Conservation (phyloP, 1,140 invertebrate species). For the Panagrolaimus sp. region DNA sequence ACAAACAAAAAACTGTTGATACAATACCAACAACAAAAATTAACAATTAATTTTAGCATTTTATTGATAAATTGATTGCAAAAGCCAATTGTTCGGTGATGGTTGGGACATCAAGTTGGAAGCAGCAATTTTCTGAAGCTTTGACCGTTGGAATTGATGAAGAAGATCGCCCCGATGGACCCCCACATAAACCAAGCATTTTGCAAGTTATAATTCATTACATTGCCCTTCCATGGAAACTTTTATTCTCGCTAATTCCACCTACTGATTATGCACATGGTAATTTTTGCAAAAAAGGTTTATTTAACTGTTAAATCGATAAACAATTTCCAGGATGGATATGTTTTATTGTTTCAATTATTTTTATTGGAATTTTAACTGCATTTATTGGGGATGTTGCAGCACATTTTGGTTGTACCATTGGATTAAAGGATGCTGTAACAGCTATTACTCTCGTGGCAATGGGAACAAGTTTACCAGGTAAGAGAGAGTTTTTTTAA, state of each 20-base stretch:
- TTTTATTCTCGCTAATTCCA: constrained; percentile 91
- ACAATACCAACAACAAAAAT: too few relatives aligned
- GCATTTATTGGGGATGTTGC: constrained; percentile 92
- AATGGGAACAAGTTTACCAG: constrained; percentile 52
- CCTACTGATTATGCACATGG: constrained; percentile 70
- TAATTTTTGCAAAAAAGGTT: constrained; percentile 11
- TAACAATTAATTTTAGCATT: constrained; percentile 82
- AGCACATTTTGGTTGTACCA: constrained; percentile 91
- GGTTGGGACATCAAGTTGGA: constrained; percentile 93
- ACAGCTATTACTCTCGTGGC: constrained; percentile 81
- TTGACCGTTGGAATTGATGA: constrained; percentile 62
- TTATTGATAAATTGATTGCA: constrained; percentile 90
- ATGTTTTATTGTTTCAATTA: constrained; percentile 84
- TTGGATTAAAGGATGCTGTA: constrained; percentile 87
- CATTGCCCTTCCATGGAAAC: constrained; percentile 92
- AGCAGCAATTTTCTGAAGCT: constrained; percentile 92
- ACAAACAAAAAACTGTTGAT: background rate
- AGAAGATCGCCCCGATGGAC: constrained; percentile 27
- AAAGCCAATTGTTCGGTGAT: constrained; percentile 85
- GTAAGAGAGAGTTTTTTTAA: constrained; percentile 19
- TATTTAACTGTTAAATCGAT: background rate
- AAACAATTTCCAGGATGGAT: constrained; percentile 70
- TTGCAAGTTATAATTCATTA: constrained; percentile 82
- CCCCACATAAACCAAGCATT: constrained; percentile 25
- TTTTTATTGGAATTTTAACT: constrained; percentile 86